Percentiles rank a stretch among this genome's conserved stretches.
phyloP scores from a whole-genome alignment of 1,140 invertebrate species.

The Matsumurasca onukii region DNA sequence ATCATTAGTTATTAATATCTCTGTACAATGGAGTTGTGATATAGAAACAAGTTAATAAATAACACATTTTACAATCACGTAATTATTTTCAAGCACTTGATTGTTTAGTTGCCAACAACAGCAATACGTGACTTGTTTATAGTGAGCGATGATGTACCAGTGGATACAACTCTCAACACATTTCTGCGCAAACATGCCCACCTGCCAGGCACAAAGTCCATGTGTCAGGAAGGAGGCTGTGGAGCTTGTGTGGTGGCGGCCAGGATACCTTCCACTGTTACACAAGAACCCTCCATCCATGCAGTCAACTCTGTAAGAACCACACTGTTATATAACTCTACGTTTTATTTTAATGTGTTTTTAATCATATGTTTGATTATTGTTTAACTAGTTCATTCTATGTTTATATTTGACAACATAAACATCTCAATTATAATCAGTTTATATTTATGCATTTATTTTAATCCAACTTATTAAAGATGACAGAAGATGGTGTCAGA shows the following conservation, averaged over 20 bases:
- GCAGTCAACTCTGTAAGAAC: conserved; percentile 64
- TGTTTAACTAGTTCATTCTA: too few relatives aligned
- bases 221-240: conserved; percentile 91
- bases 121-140: neutral
- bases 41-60: neutral
- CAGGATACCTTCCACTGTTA: conserved; percentile 53
- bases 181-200: conserved; percentile 57
- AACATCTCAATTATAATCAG: too few relatives aligned
- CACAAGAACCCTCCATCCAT: conserved; percentile 54
- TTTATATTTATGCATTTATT: too few relatives aligned
- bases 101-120: neutral
- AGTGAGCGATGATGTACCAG: conserved; percentile 42
- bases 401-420: too few relatives aligned
- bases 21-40: neutral
- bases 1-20: neutral
- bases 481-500: too few relatives aligned
- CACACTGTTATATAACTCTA: too few relatives aligned
- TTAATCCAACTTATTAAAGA: too few relatives aligned
- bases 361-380: too few relatives aligned
- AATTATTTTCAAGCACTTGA: neutral
- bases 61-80: neutral
- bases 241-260: conserved; percentile 85
- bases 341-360: too few relatives aligned
- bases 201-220: conserved; percentile 85
- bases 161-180: conserved; percentile 49